Evolutionary conservation across 2,113 vertebrate genomes (phyloP).

Genomic region (Bos taurus): ARS-UCD2.0 NC_037346.1:21818001-21818500

Average conservation of each 20-base stretch:
- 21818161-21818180: neutral
- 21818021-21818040: neutral
- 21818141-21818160: neutral
- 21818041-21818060: fast-evolving
- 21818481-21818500: fast-evolving
- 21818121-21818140: neutral
- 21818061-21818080: neutral
- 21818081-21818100: neutral
- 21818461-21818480: neutral
- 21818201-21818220: neutral
- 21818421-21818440: neutral
- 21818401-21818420: neutral
- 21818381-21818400: neutral
- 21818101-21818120: neutral
- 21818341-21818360: neutral
- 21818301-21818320: neutral
- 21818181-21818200: neutral
- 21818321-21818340: neutral
- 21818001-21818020: neutral
- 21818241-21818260: neutral
- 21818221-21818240: neutral
- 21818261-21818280: neutral
- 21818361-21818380: neutral
- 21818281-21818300: neutral
- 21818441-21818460: fast-evolving